Evolutionary conservation across 2,113 vertebrate genomes (phyloP), one percentile per base, ranked within the genome.

Genomic region (Vanacampus margaritifer): DNA sequence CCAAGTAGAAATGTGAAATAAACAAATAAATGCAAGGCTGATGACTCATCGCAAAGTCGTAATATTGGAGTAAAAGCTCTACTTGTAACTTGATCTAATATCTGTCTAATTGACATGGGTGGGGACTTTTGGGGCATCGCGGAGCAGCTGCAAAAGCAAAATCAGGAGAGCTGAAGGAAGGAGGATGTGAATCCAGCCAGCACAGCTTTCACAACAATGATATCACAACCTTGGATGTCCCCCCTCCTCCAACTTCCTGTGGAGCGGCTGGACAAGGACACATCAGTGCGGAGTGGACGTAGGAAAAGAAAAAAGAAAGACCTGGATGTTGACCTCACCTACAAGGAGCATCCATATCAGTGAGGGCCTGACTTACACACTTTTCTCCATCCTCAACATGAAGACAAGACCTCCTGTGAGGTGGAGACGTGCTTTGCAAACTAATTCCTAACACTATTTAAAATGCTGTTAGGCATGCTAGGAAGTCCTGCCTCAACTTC

Each of bases 181-280:
- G 75, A 87, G 85, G 87, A 90, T 82, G 76, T 88, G 80, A 69
- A 75, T 82, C 64, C 78, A 80, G 78, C 68, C 82, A 82, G 76
- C 64, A 68, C 79, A 81, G 83, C 84, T 83, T 80, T 87, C 68
- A 88, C 75, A 87, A 88, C 84, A 88, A 86, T 84, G 83, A 90
- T 88, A 88, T 81, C 82, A 85, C 71, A 82, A 58, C 23, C 41
- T 32, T 66, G 79, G 75, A 84, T 82, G 79, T 83, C 77, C 81
- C n/a, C n/a, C n/a, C n/a, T 64, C 68, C 64, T 69, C 23, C n/a
- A 10, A 43, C 68, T 85, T 89, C 87, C 88, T 85, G 85, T 65
- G n/a, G 73, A 70, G 66, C 86, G 81, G 79, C 72, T 83, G 85
- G 54, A 83, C 39, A 71, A 71, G 73, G 73, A 79, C 45, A 67